Evolutionary conservation across 2,797 vertebrate genomes (phyloP), one percentile per base, ranked within the genome.

Genomic region (Peromyscus nudipes): DNA sequence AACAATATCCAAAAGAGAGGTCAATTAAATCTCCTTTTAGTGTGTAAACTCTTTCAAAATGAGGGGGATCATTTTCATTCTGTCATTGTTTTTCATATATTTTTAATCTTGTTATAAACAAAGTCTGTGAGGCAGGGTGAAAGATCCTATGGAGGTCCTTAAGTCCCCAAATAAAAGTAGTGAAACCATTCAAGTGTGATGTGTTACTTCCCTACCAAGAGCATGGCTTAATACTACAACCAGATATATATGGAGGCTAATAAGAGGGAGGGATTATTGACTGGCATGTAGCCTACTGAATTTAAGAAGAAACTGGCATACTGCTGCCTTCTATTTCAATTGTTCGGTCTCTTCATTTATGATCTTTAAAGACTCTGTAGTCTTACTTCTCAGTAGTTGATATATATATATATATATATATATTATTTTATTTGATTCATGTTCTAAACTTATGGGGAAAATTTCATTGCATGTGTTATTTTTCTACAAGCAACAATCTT

Each of bases 101-200:
- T 69, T 62, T 60, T 86, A 71, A 19, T 62, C 29, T 16, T 57
- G 9, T 92, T 46, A 29, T 57, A 84, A 10, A 81, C 6, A 85
- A 83, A 96, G 64, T 5, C 21, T 60, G 0, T 37, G 73, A 84
- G 64, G 49, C 57, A 65, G 49, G 31, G 25, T 49, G 29, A 86
- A 96, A 29, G 25, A 3, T 52, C 75, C n/a, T 14, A 21, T 43
- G 62, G 84, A 81, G 19, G 62, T 90, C 83, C 46, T 25, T 60
- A 79, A 79, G 43, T 75, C 8, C 73, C 96, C 67, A 84, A 93
- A 65, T 95, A 95, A 96, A 94, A 94, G 75, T 23, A 80, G 16
- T 40, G 76, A 88, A 90, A 85, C 4, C 43, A 19, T 60, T 92
- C 60, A 87, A 76, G 79, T 67, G 67, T 77, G n/a, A 55, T 52